Conservation (phyloP, 2,797 vertebrate species). For the Forpus xanthops region DNA sequence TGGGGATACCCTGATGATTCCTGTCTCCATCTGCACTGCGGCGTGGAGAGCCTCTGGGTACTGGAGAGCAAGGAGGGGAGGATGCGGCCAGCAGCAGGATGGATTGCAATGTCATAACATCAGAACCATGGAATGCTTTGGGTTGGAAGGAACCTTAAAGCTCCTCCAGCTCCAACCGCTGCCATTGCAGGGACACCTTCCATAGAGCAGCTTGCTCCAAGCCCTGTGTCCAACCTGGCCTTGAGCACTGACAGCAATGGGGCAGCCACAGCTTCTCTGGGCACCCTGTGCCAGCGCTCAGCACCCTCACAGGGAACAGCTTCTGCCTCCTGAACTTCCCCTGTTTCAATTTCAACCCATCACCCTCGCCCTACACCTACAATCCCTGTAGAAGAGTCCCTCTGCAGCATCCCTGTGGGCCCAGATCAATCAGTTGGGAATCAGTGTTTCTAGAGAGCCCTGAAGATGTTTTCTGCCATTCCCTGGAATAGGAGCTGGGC, state of each 20-base stretch:
- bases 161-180: too few species aligned
- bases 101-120: too few species aligned
- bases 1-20: neutral
- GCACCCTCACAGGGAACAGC: neutral
- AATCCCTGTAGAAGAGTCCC: neutral
- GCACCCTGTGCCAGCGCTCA: neutral
- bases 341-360: neutral
- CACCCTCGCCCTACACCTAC: neutral
- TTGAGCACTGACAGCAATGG: too few species aligned
- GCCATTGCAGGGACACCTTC: neutral
- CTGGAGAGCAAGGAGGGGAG: neutral
- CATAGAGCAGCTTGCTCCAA: too few species aligned
- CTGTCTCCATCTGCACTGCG: fast-evolving
- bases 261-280: too few species aligned
- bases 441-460: neutral
- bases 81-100: fast-evolving
- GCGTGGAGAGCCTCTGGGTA: neutral
- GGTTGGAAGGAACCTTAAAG: neutral
- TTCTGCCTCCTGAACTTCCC: neutral
- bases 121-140: neutral
- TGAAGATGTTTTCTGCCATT: neutral
- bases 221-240: too few species aligned
- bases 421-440: neutral
- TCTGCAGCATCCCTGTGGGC: neutral
- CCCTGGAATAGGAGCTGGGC: neutral